Base-by-base conservation (phyloP, 2,797 vertebrate genomes). In the Pipistrellus pipistrellus region DNA sequence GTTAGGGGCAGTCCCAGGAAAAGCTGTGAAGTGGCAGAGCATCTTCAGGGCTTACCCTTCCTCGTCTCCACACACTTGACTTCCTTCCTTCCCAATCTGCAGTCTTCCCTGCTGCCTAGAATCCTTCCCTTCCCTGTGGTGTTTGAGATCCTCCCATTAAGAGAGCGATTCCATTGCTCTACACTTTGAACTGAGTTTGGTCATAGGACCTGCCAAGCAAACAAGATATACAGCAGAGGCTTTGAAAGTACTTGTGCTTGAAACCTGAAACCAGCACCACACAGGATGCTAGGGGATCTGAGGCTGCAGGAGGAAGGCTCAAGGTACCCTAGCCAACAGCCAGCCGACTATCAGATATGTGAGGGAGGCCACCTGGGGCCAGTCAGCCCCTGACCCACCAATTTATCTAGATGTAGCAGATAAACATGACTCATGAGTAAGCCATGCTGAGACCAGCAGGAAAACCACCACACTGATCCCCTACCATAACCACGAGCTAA, bases 191-290 rank as follows among this genome's bases (percentile, higher is more conserved):
- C 27, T 66, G 46, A 20, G 8, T 80, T 53, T 76, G 59, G 25
- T 69, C 71, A 51, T 4, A 8, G 41, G 69, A 92, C 80, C 46
- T 27, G 48, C 62, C 69, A 95, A 92, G 35, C 51, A 94, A 83
- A 88, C 44, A 53, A 6, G 6, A 72, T 12, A 62, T 35, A 41
- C 1, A 64, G 64, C 77, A 88, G 48, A 66, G 35, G 6, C 27
- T 84, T 68, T 68, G 15, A 57, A 93, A 72, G 27, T 41, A 7
- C 35, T 27, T 76, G 73, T 8, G 20, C 62, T 11, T n/a, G 46
- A 87, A 93, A 93, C 53, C 55, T 53, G 30, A 85, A 35, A 71
- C 11, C 20, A 53, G 27, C 57, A 15, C 38, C 80, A 46, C 21
- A 41, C 38, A 46, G 73, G 15, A 30, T 57, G 27, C 9, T 25